A percentile compares a stretch with the other conserved stretches of the same genome.
These are phyloP conservation scores for Hecatera dysodea DNA, from an alignment of 2,888 invertebrate species.

Conservation along the genomic window DNA sequence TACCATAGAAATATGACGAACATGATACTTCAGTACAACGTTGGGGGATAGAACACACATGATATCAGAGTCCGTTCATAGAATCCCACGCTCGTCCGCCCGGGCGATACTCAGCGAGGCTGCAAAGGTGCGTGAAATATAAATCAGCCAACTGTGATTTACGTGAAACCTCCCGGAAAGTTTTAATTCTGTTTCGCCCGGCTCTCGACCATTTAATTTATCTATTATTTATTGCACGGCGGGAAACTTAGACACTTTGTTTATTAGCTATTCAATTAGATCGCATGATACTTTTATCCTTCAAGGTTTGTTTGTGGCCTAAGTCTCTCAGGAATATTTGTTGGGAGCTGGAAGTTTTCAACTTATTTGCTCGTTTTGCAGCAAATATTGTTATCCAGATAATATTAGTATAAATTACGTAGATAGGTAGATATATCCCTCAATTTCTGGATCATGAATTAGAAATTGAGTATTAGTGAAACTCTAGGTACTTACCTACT, in stretches of 20 bases:
- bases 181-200: slow-evolving; percentile 86
- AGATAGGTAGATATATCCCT: background rate
- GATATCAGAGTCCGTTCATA: slow-evolving; percentile 58
- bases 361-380: slow-evolving; percentile 16
- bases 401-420: background rate
- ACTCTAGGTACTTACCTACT: too few species aligned
- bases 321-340: slow-evolving; percentile 24
- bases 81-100: slow-evolving; percentile 62
- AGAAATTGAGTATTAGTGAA: too few species aligned
- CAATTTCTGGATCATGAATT: background rate
- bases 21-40: slow-evolving; percentile 30
- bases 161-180: slow-evolving; percentile 84
- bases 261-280: slow-evolving; percentile 84
- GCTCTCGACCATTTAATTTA: slow-evolving; percentile 83
- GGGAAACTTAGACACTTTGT: slow-evolving; percentile 81
- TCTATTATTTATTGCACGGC: slow-evolving; percentile 85
- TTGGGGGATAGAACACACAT: slow-evolving; percentile 38
- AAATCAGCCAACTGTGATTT: slow-evolving; percentile 86
- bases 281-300: slow-evolving; percentile 69
- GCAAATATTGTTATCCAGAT: background rate
- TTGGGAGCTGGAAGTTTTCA: slow-evolving; percentile 17
- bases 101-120: slow-evolving; percentile 53
- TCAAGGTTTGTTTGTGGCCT: slow-evolving; percentile 48
- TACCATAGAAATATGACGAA: slow-evolving; percentile 1
- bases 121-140: slow-evolving; percentile 85